Evolutionary conservation across 1,140 invertebrate species (phyloP).

Genomic region (Sarcophaga peregrina): DNA sequence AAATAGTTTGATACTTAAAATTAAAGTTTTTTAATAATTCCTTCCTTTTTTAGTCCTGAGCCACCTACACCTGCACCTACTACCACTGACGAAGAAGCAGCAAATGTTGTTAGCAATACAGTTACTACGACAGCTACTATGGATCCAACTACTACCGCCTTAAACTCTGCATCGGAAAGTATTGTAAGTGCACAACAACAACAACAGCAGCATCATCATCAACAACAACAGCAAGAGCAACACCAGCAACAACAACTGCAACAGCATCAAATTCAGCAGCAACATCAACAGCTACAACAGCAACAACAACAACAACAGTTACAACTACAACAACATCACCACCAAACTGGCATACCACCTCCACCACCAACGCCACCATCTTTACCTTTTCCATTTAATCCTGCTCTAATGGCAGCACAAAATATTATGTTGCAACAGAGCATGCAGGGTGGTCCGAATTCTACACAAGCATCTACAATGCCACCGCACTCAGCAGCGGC

Average conservation of each 20-base stretch:
- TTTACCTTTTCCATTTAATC: slow-evolving; percentile 63
- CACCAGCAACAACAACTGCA: neutral
- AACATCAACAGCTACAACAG: slow-evolving; percentile 47
- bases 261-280: slow-evolving; percentile 7
- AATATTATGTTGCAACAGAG: slow-evolving; percentile 51
- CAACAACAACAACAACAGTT: slow-evolving; percentile 49
- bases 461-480: slow-evolving; percentile 43
- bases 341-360: slow-evolving; percentile 56
- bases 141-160: neutral
- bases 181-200: neutral
- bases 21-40: no score
- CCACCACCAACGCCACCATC: slow-evolving; percentile 65
- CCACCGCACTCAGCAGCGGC: slow-evolving; percentile 35
- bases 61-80: neutral
- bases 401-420: slow-evolving; percentile 57
- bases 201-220: slow-evolving; percentile 44
- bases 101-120: neutral
- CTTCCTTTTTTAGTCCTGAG: neutral
- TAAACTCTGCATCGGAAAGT: neutral
- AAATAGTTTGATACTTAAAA: no score
- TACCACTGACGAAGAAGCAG: neutral
- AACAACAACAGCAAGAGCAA: slow-evolving; percentile 48
- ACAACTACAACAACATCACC: neutral
- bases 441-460: slow-evolving; percentile 54
- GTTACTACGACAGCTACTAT: neutral